Evolutionary conservation across 2,888 invertebrate genomes (phyloP).

Genomic region (Ormyrus pomaceus): DNA sequence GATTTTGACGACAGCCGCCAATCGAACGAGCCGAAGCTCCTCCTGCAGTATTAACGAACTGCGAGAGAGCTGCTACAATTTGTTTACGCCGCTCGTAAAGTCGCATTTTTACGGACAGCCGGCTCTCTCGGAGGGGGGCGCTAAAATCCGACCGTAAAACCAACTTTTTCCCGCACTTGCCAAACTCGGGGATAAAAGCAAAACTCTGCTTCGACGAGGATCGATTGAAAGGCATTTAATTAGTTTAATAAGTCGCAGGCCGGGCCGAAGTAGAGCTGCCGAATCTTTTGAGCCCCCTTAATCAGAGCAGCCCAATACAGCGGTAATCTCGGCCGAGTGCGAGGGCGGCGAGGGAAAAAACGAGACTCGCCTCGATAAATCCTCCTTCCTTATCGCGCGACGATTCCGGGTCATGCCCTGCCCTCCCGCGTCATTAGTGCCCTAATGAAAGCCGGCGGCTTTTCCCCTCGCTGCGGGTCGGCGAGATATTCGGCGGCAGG

Average conservation of each 20-base stretch:
- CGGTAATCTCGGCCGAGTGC: constrained; percentile 33
- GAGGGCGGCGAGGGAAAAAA: constrained; percentile 8
- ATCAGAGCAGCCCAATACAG: constrained; percentile 52
- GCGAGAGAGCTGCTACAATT: no score
- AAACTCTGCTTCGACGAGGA: not conserved
- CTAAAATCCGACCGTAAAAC: no score
- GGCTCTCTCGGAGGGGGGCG: not conserved
- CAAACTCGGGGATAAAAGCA: not conserved
- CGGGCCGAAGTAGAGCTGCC: constrained; percentile 40
- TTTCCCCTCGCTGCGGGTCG: constrained; percentile 18
- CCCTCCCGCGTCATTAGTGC: constrained; percentile 44
- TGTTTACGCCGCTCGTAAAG: no score
- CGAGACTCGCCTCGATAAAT: constrained; percentile 18
- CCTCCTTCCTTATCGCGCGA: constrained; percentile 47
- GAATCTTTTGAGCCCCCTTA: constrained; percentile 52
- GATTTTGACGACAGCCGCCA: constrained; percentile 48
- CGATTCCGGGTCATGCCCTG: constrained; percentile 45
- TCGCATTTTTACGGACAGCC: not conserved
- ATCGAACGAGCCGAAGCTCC: constrained; percentile 15
- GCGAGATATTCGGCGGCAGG: constrained; percentile 21
- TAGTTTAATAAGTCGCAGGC: constrained; percentile 49
- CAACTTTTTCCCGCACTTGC: not conserved
- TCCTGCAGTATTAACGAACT: constrained; percentile 9
- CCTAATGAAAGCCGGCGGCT: constrained; percentile 48
- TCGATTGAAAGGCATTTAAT: not conserved